Conservation (phyloP, 1,140 invertebrate species). For the Heliothis subflexa region DNA sequence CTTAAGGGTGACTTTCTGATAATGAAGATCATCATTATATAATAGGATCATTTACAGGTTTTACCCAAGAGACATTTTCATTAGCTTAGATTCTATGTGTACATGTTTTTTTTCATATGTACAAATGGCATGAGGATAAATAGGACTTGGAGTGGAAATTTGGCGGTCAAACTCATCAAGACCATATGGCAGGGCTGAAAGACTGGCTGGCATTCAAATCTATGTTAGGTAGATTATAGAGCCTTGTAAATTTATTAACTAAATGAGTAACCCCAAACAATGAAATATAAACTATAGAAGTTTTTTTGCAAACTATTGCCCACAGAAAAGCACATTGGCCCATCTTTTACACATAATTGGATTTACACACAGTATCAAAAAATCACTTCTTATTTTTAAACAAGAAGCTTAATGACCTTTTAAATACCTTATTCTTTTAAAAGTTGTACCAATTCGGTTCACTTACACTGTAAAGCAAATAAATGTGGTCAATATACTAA, state of each 20-base stretch:
- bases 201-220: not conserved
- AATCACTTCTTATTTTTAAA: no score
- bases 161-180: not conserved
- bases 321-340: no score
- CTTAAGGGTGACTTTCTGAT: not conserved
- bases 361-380: no score
- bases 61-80: slow-evolving; percentile 29
- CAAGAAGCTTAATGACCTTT: no score
- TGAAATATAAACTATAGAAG: no score
- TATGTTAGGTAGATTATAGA: not conserved
- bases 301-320: no score
- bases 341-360: no score
- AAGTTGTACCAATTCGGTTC: no score
- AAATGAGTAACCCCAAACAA: no score
- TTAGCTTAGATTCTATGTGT: slow-evolving; percentile 18
- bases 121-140: not conserved
- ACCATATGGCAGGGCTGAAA: not conserved
- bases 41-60: slow-evolving; percentile 28
- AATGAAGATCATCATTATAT: slow-evolving; percentile 12
- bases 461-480: no score
- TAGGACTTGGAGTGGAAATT: slow-evolving; percentile 4
- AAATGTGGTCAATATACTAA: no score
- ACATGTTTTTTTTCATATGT: not conserved
- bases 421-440: no score
- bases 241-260: not conserved